phyloP scores from a whole-genome alignment of 2,888 invertebrate species.

The Parnassius apollo region DNA sequence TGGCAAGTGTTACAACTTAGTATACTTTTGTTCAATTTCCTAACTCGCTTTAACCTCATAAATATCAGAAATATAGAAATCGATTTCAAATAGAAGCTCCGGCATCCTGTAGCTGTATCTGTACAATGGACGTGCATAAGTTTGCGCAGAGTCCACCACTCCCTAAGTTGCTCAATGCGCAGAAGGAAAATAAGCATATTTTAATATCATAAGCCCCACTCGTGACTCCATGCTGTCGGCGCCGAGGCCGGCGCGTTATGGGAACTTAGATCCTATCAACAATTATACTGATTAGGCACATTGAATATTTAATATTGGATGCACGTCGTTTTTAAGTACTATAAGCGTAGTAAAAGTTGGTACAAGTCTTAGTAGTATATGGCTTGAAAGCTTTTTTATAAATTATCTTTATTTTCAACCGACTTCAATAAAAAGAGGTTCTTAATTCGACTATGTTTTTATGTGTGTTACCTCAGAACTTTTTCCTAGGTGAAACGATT shows the following conservation, averaged over 20 bases:
- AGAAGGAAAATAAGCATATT: constrained; percentile 60
- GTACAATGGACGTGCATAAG: constrained; percentile 9
- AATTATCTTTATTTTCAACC: too few species aligned
- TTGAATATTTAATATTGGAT: constrained; percentile 11
- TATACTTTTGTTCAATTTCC: too few species aligned
- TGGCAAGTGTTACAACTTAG: too few species aligned
- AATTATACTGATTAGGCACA: constrained; percentile 6
- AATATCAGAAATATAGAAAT: too few species aligned
- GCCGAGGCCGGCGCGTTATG: constrained; percentile 21
- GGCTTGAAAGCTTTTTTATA: too few species aligned
- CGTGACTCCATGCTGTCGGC: constrained; percentile 49
- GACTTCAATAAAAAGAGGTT: too few species aligned
- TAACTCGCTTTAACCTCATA: too few species aligned
- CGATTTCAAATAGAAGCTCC: background rate
- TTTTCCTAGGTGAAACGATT: too few species aligned
- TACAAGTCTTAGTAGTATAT: too few species aligned
- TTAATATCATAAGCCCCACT: constrained; percentile 62
- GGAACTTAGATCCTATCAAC: constrained; percentile 27
- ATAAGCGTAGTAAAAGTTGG: too few species aligned
- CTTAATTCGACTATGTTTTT: too few species aligned
- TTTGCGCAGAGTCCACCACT: constrained; percentile 43
- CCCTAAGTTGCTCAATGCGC: constrained; percentile 56
- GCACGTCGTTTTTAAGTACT: background rate
- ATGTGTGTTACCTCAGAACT: too few species aligned
- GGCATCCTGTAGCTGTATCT: constrained; percentile 10